These are phyloP conservation scores for Drosophila rhopaloa DNA, from an alignment of 1,140 invertebrate genomes.

Conservation along the genomic window DNA sequence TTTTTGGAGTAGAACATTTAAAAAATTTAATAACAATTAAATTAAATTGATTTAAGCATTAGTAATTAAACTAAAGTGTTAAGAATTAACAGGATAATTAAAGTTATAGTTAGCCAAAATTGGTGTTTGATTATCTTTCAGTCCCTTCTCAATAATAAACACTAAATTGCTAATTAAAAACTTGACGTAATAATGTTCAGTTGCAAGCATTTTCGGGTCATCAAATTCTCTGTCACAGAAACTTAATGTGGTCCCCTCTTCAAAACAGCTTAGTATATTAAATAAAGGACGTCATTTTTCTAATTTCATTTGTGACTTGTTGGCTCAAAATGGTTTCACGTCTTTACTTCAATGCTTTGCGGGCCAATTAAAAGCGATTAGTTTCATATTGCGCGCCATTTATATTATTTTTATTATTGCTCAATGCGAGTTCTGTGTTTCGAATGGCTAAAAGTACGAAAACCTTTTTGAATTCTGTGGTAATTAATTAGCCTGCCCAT, in stretches of 20 bases:
- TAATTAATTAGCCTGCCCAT: conserved; percentile 72
- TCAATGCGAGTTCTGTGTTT: conserved; percentile 11
- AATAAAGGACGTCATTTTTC: conserved; percentile 50
- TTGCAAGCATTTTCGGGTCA: too few species aligned
- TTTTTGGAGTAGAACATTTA: too few species aligned
- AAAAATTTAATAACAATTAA: too few species aligned
- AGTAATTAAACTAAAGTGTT: too few species aligned
- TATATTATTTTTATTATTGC: conserved; percentile 54
- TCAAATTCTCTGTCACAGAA: too few species aligned
- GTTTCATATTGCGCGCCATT: conserved; percentile 72
- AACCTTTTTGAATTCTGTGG: conserved; percentile 70
- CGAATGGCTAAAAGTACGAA: conserved; percentile 31
- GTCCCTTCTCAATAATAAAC: too few species aligned
- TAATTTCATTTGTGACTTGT: neutral
- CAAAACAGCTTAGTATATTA: conserved; percentile 58
- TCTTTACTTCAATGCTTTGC: conserved; percentile 55
- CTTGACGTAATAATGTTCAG: neutral
- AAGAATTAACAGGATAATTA: too few species aligned
- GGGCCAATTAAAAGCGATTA: conserved; percentile 77
- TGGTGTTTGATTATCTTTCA: too few species aligned
- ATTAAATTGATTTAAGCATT: too few species aligned
- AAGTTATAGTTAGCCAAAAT: too few species aligned
- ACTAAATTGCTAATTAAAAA: conserved; percentile 1
- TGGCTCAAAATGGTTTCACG: conserved; percentile 38
- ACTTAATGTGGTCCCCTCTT: too few species aligned